phyloP scores from a whole-genome alignment of 2,113 vertebrate species.

The Embiotoca jacksoni region DNA sequence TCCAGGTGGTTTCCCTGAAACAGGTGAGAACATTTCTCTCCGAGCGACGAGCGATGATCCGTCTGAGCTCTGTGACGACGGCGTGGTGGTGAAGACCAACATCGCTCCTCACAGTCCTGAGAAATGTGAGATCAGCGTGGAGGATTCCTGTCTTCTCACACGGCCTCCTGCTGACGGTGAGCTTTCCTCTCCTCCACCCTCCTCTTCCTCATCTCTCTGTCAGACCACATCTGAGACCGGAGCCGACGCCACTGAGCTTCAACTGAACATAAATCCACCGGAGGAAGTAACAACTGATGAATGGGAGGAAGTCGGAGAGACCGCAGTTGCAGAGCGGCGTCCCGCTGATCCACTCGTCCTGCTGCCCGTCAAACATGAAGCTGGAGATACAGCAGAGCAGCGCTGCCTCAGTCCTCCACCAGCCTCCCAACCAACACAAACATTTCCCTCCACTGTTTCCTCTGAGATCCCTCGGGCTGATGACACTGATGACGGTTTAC shows the following conservation, averaged over 20 bases:
- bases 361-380: not conserved
- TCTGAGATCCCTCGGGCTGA: not conserved
- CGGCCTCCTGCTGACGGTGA: not conserved
- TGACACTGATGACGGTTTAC: not conserved
- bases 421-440: not conserved
- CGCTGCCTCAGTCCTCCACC: not conserved
- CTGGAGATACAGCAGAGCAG: not conserved
- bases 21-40: rapidly evolving
- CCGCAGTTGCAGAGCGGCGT: not conserved
- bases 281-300: not conserved
- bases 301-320: not conserved
- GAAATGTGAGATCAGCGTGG: not conserved
- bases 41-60: not conserved
- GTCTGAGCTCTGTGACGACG: not conserved
- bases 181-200: not conserved
- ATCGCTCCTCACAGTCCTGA: not conserved
- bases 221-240: not conserved
- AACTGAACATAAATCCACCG: not conserved
- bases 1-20: not conserved
- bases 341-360: not conserved
- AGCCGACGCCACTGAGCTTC: not conserved
- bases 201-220: not conserved
- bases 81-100: not conserved
- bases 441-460: not conserved
- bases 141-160: not conserved